Evolutionary conservation across 1,140 invertebrate species (phyloP).

Genomic region (Cydia amplana): DNA sequence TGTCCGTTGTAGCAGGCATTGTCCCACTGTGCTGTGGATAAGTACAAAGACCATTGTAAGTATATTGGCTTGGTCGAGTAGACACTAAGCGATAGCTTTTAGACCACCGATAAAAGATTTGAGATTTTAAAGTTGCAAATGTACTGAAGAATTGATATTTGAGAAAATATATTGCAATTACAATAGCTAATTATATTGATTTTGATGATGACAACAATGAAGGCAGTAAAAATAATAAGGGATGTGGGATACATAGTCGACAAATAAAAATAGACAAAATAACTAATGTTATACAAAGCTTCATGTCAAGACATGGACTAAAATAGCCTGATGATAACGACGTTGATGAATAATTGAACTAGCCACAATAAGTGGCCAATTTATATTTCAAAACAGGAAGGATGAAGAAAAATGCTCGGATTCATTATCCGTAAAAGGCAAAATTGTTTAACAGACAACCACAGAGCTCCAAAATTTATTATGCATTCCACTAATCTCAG

Average conservation of each 20-base stretch:
- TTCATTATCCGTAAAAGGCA: background rate
- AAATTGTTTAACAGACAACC: conserved; percentile 14
- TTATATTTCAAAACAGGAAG: background rate
- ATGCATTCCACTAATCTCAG: conserved; percentile 38
- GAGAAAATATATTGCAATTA: too few species aligned
- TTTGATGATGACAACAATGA: too few species aligned
- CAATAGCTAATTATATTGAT: too few species aligned
- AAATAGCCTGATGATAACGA: too few species aligned
- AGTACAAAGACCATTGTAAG: conserved; percentile 24
- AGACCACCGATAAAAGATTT: background rate
- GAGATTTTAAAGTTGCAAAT: conserved; percentile 28
- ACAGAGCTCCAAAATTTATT: conserved; percentile 29
- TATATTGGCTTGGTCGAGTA: conserved; percentile 27
- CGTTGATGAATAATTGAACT: conserved; percentile 19
- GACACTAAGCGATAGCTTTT: conserved; percentile 15
- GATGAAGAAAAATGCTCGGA: background rate
- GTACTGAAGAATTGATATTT: background rate
- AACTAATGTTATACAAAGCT: too few species aligned
- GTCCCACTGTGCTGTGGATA: conserved; percentile 25
- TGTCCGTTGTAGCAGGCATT: conserved; percentile 11
- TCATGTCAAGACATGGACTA: too few species aligned
- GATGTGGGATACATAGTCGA: too few species aligned
- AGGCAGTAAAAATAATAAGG: too few species aligned
- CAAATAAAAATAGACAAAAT: too few species aligned
- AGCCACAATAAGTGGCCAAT: conserved; percentile 37